These are phyloP conservation scores for Plumapathes pennacea DNA, from an alignment of 92 coral and sea anemone species.

Conservation along the genomic window DNA sequence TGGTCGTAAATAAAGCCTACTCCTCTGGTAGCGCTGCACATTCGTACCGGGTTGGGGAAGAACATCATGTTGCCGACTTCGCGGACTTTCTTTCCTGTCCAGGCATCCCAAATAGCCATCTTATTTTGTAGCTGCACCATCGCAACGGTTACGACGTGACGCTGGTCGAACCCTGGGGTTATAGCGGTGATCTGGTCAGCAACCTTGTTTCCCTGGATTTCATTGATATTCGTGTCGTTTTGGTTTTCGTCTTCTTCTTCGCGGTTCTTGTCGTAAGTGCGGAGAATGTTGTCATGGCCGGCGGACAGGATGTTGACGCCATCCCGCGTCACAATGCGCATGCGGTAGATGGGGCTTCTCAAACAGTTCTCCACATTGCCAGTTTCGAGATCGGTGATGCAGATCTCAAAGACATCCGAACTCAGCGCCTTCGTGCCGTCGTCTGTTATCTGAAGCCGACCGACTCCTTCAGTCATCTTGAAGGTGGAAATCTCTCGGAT, in stretches of 20 bases:
- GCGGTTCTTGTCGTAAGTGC: conserved; percentile 81
- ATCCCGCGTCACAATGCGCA: conserved; percentile 67
- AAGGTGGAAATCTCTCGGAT: conserved; percentile 74
- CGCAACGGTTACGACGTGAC: conserved; percentile 68
- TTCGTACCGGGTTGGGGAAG: conserved; percentile 72
- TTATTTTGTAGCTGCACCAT: conserved; percentile 56
- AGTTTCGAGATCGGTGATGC: conserved; percentile 67
- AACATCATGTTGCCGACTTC: conserved; percentile 33
- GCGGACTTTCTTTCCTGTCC: conserved; percentile 65
- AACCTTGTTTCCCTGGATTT: conserved; percentile 67
- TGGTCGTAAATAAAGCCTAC: conserved; percentile 83
- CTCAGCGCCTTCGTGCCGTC: conserved; percentile 80
- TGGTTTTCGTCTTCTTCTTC: conserved; percentile 83
- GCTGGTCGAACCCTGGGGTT: conserved; percentile 63
- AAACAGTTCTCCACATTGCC: conserved; percentile 72
- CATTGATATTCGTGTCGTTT: conserved; percentile 41
- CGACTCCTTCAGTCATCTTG: conserved; percentile 72
- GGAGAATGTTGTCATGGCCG: conserved; percentile 78
- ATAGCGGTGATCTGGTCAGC: conserved; percentile 77
- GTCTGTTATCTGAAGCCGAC: conserved; percentile 67
- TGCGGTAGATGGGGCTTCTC: conserved; percentile 71
- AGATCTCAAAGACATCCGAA: conserved; percentile 75
- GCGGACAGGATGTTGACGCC: conserved; percentile 58
- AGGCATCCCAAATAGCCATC: conserved; percentile 74
- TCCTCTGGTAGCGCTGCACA: conserved; percentile 69